Percentiles rank a stretch among this genome's conserved stretches.
These are phyloP conservation scores for Pelodiscus sinensis DNA, from an alignment of 2,113 vertebrate species.

Conservation along the genomic window DNA sequence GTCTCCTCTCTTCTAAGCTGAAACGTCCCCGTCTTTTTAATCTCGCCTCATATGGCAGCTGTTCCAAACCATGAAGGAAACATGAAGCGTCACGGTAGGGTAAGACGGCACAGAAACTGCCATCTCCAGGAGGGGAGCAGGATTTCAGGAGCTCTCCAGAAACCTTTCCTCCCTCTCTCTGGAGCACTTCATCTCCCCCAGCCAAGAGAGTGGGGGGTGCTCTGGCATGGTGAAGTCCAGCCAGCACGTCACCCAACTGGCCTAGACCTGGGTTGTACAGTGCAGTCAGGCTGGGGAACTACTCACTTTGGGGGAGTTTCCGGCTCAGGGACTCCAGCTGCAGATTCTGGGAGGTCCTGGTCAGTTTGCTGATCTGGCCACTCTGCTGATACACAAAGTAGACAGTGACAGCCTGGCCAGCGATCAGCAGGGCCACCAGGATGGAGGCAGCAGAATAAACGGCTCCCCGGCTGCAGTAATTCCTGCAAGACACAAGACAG, in stretches of 20 bases:
- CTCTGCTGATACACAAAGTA: slow-evolving; percentile 88
- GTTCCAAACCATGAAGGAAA: not conserved
- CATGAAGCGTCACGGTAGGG: not conserved
- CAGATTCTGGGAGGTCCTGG: slow-evolving; percentile 78
- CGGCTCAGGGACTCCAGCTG: slow-evolving; percentile 78
- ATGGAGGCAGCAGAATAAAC: slow-evolving; percentile 83
- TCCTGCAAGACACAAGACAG: not conserved
- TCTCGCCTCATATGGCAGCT: no score
- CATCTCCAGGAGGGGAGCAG: not conserved
- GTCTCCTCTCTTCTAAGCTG: no score
- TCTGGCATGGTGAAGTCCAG: not conserved
- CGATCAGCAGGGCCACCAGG: slow-evolving; percentile 88
- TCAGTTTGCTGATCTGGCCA: slow-evolving; percentile 83
- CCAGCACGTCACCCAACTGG: not conserved
- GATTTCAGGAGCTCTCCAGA: not conserved
- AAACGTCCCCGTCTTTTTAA: no score
- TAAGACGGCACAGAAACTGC: not conserved
- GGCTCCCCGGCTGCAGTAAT: slow-evolving; percentile 69
- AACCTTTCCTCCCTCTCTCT: not conserved
- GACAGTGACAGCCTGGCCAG: slow-evolving; percentile 87
- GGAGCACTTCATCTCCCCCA: not conserved
- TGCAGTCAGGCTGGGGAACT: fast-evolving
- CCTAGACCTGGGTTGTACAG: fast-evolving
- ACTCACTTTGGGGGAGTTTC: slow-evolving; percentile 79
- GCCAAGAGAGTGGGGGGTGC: not conserved